Conservation (phyloP, 2,113 vertebrate genomes). For the Triplophysa tibetana region DNA sequence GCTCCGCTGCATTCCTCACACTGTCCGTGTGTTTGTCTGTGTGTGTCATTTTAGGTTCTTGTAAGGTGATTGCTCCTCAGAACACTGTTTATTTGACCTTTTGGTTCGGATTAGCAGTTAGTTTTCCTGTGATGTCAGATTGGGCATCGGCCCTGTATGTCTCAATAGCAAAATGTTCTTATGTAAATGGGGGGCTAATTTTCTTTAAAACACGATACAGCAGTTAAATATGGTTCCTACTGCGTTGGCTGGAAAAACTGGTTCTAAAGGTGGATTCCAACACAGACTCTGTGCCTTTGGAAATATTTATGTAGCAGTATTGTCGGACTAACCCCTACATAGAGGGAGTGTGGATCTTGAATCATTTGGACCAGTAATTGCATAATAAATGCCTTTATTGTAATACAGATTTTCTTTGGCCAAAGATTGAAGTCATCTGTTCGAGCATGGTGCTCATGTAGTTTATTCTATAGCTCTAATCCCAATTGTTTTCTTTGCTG, state of each 20-base stretch:
- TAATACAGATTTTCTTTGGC: not conserved
- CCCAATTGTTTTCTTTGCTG: conserved; percentile 8
- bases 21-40: not conserved
- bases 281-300: not conserved
- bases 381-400: not conserved
- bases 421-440: conserved; percentile 25
- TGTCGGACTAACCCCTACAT: not conserved
- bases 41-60: not conserved
- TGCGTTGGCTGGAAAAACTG: conserved; percentile 10
- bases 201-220: conserved; percentile 30
- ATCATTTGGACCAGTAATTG: not conserved
- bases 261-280: conserved; percentile 34
- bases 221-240: conserved; percentile 24
- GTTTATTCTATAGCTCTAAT: conserved; percentile 12
- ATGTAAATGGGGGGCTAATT: conserved; percentile 35
- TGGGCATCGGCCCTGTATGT: conserved; percentile 36
- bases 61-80: conserved; percentile 26
- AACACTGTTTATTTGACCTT: conserved; percentile 49
- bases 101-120: conserved; percentile 43
- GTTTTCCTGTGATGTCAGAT: conserved; percentile 33
- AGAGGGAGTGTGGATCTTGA: not conserved
- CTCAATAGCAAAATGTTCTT: conserved; percentile 27
- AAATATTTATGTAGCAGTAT: conserved; percentile 1
- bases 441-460: not conserved
- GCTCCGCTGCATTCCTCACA: conserved; percentile 46